These are phyloP conservation scores for Torymus auratus DNA, from an alignment of 2,888 invertebrate species.

Conservation along the genomic window DNA sequence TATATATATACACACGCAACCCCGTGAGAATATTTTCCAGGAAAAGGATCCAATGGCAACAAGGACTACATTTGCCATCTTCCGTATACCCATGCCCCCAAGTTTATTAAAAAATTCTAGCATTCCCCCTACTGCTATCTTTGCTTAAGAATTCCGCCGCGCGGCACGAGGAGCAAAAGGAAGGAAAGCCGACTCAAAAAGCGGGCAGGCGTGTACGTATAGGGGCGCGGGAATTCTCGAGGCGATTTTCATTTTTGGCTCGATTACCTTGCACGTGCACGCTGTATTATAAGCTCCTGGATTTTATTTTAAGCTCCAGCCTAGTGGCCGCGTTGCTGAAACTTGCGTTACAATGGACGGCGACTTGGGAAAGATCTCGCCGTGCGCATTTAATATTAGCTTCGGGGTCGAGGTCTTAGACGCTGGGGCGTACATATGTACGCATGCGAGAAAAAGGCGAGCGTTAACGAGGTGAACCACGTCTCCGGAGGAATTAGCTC, in stretches of 20 bases:
- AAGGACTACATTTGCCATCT: constrained; percentile 7
- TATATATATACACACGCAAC: neutral
- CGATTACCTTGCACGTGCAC: constrained; percentile 30
- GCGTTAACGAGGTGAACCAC: neutral
- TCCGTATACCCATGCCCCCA: neutral
- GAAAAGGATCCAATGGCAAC: neutral
- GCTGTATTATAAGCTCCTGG: constrained; percentile 6
- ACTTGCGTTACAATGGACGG: neutral
- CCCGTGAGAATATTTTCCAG: too few relatives aligned
- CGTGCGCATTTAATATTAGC: constrained; percentile 27
- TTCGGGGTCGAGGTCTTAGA: neutral
- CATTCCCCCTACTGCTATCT: neutral
- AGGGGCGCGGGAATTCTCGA: constrained; percentile 19
- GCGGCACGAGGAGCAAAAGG: neutral
- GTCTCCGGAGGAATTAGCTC: too few relatives aligned
- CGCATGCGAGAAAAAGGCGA: neutral
- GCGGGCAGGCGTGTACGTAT: neutral
- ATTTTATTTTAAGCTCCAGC: constrained; percentile 46
- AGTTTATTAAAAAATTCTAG: constrained; percentile 38
- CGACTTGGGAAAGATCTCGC: too few relatives aligned
- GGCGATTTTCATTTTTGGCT: constrained; percentile 53
- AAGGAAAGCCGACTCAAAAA: neutral
- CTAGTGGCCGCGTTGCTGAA: neutral
- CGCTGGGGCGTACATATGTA: too few relatives aligned
- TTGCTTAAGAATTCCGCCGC: constrained; percentile 23